Evolutionary conservation across 1,140 invertebrate species (phyloP).

Genomic region (Phenacoccus solenopsis): DNA sequence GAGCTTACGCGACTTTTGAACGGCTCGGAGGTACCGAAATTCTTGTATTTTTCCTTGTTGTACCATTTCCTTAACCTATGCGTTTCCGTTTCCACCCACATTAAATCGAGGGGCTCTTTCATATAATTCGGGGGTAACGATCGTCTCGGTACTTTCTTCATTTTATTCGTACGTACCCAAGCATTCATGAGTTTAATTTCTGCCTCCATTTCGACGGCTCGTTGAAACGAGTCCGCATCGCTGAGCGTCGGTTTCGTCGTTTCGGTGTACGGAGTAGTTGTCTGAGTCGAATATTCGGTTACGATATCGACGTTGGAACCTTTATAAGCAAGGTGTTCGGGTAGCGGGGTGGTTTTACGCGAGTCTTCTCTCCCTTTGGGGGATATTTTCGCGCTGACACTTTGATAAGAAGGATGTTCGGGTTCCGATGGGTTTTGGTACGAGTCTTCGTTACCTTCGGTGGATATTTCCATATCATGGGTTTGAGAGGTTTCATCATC

Average conservation of each 20-base stretch:
- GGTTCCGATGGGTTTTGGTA: no score
- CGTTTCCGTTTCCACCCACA: background rate
- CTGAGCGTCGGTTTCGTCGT: background rate
- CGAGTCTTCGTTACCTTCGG: no score
- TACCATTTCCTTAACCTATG: background rate
- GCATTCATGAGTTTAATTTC: background rate
- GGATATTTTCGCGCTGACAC: no score
- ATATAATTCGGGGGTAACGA: background rate
- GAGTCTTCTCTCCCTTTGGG: no score
- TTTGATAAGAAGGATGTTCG: no score
- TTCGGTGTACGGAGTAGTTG: background rate
- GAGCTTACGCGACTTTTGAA: background rate
- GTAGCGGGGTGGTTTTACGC: no score
- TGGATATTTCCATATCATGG: no score
- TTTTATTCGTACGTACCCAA: background rate
- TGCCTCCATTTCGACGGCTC: background rate
- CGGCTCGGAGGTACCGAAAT: background rate
- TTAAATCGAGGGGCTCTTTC: background rate
- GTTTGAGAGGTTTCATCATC: no score
- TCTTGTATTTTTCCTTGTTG: background rate
- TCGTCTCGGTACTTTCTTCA: background rate
- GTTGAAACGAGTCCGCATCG: background rate
- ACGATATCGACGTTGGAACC: no score
- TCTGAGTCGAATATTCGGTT: background rate
- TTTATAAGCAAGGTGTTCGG: no score